Conservation (phyloP, 2,888 invertebrate genomes). For the Acronicta psi region DNA sequence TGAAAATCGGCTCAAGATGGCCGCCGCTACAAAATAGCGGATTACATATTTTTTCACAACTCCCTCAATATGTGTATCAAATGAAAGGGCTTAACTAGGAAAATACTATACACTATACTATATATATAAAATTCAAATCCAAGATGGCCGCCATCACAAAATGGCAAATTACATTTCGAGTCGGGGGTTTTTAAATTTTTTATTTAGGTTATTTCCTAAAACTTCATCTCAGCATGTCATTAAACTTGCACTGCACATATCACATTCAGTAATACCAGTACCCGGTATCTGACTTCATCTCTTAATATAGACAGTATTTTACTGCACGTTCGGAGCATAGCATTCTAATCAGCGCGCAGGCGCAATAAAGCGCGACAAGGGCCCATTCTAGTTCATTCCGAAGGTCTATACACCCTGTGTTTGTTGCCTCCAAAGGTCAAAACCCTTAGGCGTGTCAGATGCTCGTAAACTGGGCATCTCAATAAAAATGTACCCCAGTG, state of each 20-base stretch:
- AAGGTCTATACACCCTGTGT: slow-evolving; percentile 56
- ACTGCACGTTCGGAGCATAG: slow-evolving; percentile 11
- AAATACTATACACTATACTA: too few relatives aligned
- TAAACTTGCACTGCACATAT: neutral
- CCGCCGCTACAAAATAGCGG: too few relatives aligned
- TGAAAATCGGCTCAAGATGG: too few relatives aligned
- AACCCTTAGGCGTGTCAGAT: slow-evolving; percentile 67
- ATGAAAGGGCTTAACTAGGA: too few relatives aligned
- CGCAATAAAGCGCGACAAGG: slow-evolving; percentile 24
- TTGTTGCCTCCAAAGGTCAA: slow-evolving; percentile 78
- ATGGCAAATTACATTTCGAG: too few relatives aligned
- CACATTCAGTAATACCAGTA: neutral
- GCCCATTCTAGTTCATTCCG: slow-evolving; percentile 41
- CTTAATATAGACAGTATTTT: slow-evolving; percentile 31
- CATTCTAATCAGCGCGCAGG: slow-evolving; percentile 32
- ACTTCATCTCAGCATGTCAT: neutral
- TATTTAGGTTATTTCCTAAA: too few relatives aligned
- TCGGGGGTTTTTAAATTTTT: too few relatives aligned
- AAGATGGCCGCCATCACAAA: too few relatives aligned
- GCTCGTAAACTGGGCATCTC: slow-evolving; percentile 76
- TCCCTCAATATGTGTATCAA: too few relatives aligned
- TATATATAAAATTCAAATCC: too few relatives aligned
- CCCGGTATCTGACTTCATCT: slow-evolving; percentile 30
- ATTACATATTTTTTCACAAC: too few relatives aligned
- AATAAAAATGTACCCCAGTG: slow-evolving; percentile 78